Evolutionary conservation across 2,797 vertebrate genomes (phyloP), one percentile per base, ranked within the genome.

Genomic region (Tangara arthus): DNA sequence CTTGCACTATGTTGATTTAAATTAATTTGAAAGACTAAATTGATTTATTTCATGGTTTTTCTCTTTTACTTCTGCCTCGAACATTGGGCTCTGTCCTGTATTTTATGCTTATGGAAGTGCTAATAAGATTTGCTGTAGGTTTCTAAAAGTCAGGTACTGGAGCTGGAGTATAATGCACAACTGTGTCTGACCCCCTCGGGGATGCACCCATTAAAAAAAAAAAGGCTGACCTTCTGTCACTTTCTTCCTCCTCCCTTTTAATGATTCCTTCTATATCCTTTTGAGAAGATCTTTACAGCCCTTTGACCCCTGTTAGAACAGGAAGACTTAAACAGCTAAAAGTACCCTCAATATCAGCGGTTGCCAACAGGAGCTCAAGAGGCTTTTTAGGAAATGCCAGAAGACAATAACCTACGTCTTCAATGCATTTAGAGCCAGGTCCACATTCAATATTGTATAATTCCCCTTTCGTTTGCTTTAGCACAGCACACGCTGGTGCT

Each of bases 291-390:
- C 97, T 97, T 98, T 97, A 97, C 87, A 97, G 97, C 97, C 97
- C 97, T 98, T 97, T 98, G 98, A 98, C 98, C 98, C 97, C 97
- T 98, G 97, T 98, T 97, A 97, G 97, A 97, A 97, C 95, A 97
- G 94, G 97, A 97, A 97, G 97, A 97, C 97, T 98, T 98, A 97
- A 97, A 98, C 95, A 98, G 97, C 97, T 97, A 95, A 97, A 97
- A 97, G 97, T 97, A 96, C 94, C 94, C 95, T 97, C 94, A 93
- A 56, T 95, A 94, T 94, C 80, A 76, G 96, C 12, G 24, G 94
- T 97, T 96, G 94, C 91, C 94, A 97, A 96, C 83, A 95, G 95
- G 96, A 96, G 95, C 97, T 97, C 96, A 96, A 93, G 96, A 96
- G 97, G 96, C 97, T 90, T 97, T 97, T 98, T 97, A 97, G 94